Evolutionary conservation across 2,797 vertebrate species (phyloP), one percentile per base, ranked within the genome.

Genomic region (Lutjanus argentimaculatus): DNA sequence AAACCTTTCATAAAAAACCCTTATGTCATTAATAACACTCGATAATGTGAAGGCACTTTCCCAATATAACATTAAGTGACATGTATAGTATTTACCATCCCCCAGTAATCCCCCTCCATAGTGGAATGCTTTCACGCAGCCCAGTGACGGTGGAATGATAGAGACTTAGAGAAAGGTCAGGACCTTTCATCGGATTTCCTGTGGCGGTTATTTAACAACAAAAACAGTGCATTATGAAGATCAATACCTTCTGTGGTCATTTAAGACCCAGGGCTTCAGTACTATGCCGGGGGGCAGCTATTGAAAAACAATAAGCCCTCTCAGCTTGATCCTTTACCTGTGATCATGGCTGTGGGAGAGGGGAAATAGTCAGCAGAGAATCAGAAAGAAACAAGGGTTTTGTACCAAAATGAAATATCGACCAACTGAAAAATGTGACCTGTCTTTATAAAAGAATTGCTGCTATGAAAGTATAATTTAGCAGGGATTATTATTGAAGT

Each of bases 161-260:
- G 62, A 22, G 77, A 75, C 70, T 58, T 16, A 72, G 77, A 66
- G 22, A 93, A 93, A 94, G 90, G 93, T 91, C 88, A 62, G 74
- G 83, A 91, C 92, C 91, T 92, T 92, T 88, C 83, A 94, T 92
- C 10, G 72, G 85, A 87, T 93, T 91, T 91, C 91, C 86, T 73
- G 87, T 65, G 84, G 86, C 68, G 68, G 82, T 94, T 93, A 94
- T 90, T 89, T 94, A 93, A 91, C 78, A 93, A 90, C 88, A 90
- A 91, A 93, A 94, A 91, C 85, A 85, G 78, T 69, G 83, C 92
- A 82, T 92, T 94, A 93, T 93, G 92, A 91, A 94, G 95, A 95
- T 93, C 87, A 67, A 79, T 90, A 91, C 52, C 45, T 87, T 94
- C 92, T 91, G 88, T 93, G 89, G 91, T 92, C 82, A 87, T 88